Base-by-base conservation (phyloP, 2,888 invertebrate genomes). In the Allophyes oxyacanthae region DNA sequence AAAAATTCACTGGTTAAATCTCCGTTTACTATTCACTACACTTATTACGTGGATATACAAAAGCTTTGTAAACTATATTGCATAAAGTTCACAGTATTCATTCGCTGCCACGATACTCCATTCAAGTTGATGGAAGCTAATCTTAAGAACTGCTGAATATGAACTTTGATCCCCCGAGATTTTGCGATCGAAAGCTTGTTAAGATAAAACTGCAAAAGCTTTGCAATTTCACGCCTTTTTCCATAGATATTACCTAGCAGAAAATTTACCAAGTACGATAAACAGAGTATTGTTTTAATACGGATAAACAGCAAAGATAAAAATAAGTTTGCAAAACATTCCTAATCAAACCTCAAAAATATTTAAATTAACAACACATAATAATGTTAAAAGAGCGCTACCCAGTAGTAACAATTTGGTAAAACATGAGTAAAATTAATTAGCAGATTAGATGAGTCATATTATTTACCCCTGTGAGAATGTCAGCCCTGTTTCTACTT, bases 401-500 rank as follows among this genome's bases (percentile, higher is more conserved):
- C 15, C 20, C 33, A 37, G 11, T 26, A 11, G n/a, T 45, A 48
- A 13, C 15, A 34, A 8, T 48, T 38, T 48, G 53, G 14, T 38
- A 25, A 59, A 36, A 52, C 53, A 59, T 40, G 36, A 36, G 44
- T 54, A 49, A 40, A 40, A 44, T 51, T n/a, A n/a, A n/a, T n/a
- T n/a, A n/a, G n/a, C n/a, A n/a, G 51, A 62, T 55, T 65, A 48
- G 40, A 14, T 56, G 40, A 62, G 45, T 67, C 64, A 72, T 56
- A 52, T 54, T 55, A 52, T 59, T 57, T 57, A 56, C 59, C 65
- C 56, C 42, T 49, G 63, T 42, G 63, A n/a, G 26, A 48, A n/a
- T 45, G 28, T 20, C 20, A 20, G 20, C 53, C 46, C 55, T 44
- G 43, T 60, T 60, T 44, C 51, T 62, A 26, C 25, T 61, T 55